Base-by-base conservation (phyloP, 1,140 invertebrate genomes). In the Philotrypesis tridentata region DNA sequence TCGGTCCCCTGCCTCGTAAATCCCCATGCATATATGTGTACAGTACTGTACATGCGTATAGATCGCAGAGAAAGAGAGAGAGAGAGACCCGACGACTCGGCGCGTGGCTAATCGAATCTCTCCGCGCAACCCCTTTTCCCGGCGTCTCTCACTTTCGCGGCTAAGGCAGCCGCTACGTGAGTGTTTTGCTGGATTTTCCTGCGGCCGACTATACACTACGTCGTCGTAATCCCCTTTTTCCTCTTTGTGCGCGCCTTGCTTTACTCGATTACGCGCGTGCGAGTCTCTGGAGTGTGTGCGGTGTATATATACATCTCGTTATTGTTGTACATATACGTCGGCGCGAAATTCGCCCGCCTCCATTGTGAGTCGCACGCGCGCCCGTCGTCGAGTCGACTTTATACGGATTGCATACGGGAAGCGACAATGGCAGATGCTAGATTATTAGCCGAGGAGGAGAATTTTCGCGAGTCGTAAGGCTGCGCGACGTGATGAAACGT, bases 101-200 rank as follows among this genome's bases (percentile, higher is more conserved):
- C 67, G 67, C 70, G 33, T 72, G 70, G 37, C 23, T 72, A 72
- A 72, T 72, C 70, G 33, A 23, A 72, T 43, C 67, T 31, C 25
- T 37, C 9, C 29, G 61, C 61, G 25, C 61, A 29, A 21, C 25
- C 67, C 67, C 67, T 33, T 70, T 70, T 17, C 21, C 67, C 37
- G n/a, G n/a, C n/a, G n/a, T n/a, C n/a, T n/a, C n/a, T n/a, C n/a
- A 17, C 6, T 27, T 29, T 29, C 31, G 67, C 67, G 31, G 48
- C 48, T 55, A 55, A n/a, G 48, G 48, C 48, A 7, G 1, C 40
- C 2, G 6, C 48, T 55, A 55, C 67, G 31, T 70, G 27, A n/a
- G 31, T 21, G 29, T 6, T 21, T 29, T 70, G 27, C 67, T 17
- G 67, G 27, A 29, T 70, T 29, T 70, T 17, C 31, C 67, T 29